Conservation (phyloP, 2,888 invertebrate species). For the Lysandra coridon region DNA sequence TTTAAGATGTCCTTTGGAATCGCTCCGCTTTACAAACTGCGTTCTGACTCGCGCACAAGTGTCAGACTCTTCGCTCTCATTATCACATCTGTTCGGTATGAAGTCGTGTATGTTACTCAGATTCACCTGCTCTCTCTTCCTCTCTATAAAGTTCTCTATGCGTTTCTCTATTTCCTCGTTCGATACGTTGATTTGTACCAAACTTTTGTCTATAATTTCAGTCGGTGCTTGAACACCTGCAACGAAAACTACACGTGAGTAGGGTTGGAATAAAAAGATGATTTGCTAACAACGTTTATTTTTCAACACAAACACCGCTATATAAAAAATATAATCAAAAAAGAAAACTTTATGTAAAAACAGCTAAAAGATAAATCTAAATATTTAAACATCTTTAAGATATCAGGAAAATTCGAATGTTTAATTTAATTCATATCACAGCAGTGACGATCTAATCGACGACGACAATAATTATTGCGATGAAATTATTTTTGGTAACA, state of each 20-base stretch:
- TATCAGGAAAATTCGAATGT: neutral
- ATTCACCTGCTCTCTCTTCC: conserved; percentile 87
- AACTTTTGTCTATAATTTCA: conserved; percentile 53
- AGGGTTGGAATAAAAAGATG: conserved; percentile 31
- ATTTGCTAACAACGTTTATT: conserved; percentile 37
- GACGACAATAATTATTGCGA: neutral
- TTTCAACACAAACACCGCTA: conserved; percentile 38
- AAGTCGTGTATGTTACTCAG: conserved; percentile 88
- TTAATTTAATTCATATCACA: neutral
- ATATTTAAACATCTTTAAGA: neutral
- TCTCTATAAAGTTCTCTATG: conserved; percentile 86
- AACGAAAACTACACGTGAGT: conserved; percentile 5
- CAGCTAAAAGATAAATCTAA: neutral
- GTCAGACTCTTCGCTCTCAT: conserved; percentile 67
- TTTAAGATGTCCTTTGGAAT: conserved; percentile 89
- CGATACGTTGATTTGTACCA: conserved; percentile 86
- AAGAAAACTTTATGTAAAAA: conserved; percentile 13
- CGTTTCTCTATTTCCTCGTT: conserved; percentile 84
- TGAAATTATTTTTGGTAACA: neutral
- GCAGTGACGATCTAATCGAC: neutral
- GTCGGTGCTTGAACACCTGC: conserved; percentile 35
- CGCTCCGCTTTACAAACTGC: conserved; percentile 84
- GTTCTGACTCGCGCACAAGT: conserved; percentile 90
- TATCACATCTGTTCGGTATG: conserved; percentile 66
- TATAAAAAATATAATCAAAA: conserved; percentile 33